Base-by-base conservation (phyloP, 1,140 invertebrate genomes). In the Zaprionus inermis region DNA sequence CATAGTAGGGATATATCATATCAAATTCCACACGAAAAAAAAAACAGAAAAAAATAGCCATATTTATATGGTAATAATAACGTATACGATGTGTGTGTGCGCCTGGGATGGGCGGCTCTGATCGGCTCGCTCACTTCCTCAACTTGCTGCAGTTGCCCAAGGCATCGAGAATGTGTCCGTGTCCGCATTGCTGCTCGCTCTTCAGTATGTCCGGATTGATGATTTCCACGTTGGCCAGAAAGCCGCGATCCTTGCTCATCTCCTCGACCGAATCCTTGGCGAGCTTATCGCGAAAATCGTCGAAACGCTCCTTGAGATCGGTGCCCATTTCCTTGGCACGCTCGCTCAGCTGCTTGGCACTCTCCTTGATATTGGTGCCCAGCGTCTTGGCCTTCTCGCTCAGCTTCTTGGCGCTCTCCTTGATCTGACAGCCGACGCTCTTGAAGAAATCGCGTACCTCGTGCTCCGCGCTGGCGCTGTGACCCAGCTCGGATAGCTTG, bases 81-180 rank as follows among this genome's bases (percentile, higher is more conserved):
- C 44, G 16, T 49, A 49, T 49, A 49, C 44, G 18, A 49, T 49
- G 11, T 49, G 44, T 28, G 24, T 28, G 24, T 28, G 24, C 5
- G 24, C 24, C 24, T 28, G 5, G 24, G 24, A 28, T 28, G 5
- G 38, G 7, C 38, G 1, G 44, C 0, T 11, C 4, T 5, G 44
- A 12, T 32, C 30, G 5, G 24, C 20, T 38, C 14, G 7, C 30
- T 63, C 59, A 91, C 57, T 91, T 91, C 59, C 90, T 82, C 72
- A 91, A 81, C 56, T 89, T 85, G 72, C 86, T 91, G 79, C 90
- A 91, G 66, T 91, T 91, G 69, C 90, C 90, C 83, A 91, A 91
- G 22, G 84, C 83, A 36, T 91, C 90, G 20, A 91, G 72, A 16
- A 91, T 91, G 68, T 91, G 81, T 3, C 90, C 90, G 41, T 91